Base-by-base conservation (phyloP, 2,888 invertebrate species). In the Tetheella fluctuosa region DNA sequence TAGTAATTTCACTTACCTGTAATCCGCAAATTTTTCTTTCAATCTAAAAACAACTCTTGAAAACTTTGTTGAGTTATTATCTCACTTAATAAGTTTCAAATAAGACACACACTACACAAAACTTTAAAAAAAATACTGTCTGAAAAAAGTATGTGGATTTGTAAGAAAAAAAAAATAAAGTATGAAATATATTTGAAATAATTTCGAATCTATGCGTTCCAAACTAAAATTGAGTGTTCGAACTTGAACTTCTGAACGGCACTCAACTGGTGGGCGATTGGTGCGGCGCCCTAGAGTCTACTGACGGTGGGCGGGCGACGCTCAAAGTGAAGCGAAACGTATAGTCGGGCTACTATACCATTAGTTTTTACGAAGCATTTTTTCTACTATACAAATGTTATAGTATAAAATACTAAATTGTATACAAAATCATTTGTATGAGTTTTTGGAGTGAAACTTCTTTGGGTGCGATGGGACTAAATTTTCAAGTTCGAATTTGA, bases 251-350 rank as follows among this genome's bases (percentile, higher is more conserved):
- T 79, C 65, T 53, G 62, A 60, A 42, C 61, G 66, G 70, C 71
- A 67, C 77, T 81, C 84, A 84, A 84, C 84, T 83, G 70, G 84
- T 85, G 84, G 84, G 80, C 78, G 79, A 65, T 80, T 80, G 60
- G 71, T 64, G 48, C 79, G 84, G 80, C 84, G 84, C 83, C 84
- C 76, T 67, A 77, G 58, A 74, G 84, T 84, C 83, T 84, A 85
- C 84, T 85, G 84, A 72, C 76, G 81, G 59, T 65, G 65, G 77
- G 70, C 75, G 72, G 72, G 72, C 73, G 78, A 71, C 65, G 60
- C 67, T 62, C 57, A 52, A 58, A 20, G 4, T 20, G 10, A n/a
- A 10, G 30, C 13, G 34, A 34, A 20, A 10, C 48, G 48, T 20
- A 8, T 39, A 39, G 20, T 10, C 10, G 8, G 48, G 20, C 20